Percentiles rank a stretch among this genome's conserved stretches.
Evolutionary conservation across 2,797 vertebrate genomes (phyloP).

Genomic region (Malacoraja senta): DNA sequence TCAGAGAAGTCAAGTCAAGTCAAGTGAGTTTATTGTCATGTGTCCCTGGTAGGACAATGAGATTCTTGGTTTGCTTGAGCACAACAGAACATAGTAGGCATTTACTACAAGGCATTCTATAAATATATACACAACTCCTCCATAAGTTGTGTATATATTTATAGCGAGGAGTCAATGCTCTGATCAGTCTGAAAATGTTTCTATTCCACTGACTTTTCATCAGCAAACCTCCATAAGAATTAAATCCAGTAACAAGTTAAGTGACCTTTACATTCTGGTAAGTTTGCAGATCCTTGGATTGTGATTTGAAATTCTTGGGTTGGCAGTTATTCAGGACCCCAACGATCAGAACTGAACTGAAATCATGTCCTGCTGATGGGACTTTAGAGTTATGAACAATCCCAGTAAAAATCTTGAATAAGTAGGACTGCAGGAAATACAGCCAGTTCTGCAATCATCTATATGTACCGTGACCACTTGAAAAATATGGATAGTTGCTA

Average conservation of each 20-base stretch:
- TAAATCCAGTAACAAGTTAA: not conserved
- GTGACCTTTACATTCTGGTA: not conserved
- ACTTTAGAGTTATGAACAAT: not conserved
- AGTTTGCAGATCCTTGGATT: not conserved
- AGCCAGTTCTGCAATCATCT: not conserved
- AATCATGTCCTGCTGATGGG: not conserved
- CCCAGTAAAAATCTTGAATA: not conserved
- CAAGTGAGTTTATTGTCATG: no score
- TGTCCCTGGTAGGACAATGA: no score
- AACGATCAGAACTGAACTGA: not conserved
- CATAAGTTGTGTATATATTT: no score
- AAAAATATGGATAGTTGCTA: not conserved
- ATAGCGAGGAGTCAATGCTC: not conserved
- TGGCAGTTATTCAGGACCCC: not conserved
- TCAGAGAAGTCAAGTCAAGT: no score
- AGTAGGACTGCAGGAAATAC: not conserved
- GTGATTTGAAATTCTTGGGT: not conserved
- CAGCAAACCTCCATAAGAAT: not conserved
- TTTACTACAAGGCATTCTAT: no score
- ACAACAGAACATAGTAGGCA: no score
- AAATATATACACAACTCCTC: no score
- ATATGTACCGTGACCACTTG: not conserved
- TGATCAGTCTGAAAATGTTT: conserved; percentile 26
- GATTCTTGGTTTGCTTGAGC: no score
- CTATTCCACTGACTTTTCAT: conserved; percentile 3